A percentile compares a stretch with the other conserved stretches of the same genome.
Conservation (phyloP, 2,113 vertebrate species). For the Etheostoma cragini region DNA sequence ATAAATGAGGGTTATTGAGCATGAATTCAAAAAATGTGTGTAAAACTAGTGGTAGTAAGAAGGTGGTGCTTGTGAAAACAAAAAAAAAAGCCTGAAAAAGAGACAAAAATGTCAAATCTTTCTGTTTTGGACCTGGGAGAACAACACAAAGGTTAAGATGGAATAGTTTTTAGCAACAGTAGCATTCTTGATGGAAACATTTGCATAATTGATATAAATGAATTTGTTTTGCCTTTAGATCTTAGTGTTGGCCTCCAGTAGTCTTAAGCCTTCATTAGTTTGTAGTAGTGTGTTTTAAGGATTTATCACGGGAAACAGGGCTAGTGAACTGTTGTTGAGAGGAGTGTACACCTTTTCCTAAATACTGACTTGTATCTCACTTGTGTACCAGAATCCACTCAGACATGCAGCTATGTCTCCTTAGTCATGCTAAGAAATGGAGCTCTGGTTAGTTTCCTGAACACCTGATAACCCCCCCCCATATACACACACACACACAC, state of each 20-base stretch:
- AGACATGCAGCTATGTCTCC: constrained; percentile 16
- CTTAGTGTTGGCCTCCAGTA: not conserved
- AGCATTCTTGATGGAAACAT: not conserved
- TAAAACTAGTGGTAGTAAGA: too few relatives aligned
- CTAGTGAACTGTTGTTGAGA: not conserved
- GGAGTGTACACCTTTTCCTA: not conserved
- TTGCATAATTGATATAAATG: not conserved
- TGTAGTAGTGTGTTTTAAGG: not conserved
- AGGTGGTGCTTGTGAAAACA: too few relatives aligned
- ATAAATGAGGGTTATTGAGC: too few relatives aligned
- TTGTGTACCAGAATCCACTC: not conserved
- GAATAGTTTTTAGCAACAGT: not conserved
- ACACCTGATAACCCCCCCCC: constrained; percentile 70
- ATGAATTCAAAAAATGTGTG: too few relatives aligned
- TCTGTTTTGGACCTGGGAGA: too few relatives aligned
- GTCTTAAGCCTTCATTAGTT: not conserved
- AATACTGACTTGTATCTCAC: not conserved
- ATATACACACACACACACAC: too few relatives aligned
- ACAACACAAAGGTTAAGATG: too few relatives aligned
- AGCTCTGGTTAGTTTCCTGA: constrained; percentile 67
- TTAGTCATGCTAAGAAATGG: constrained; percentile 25
- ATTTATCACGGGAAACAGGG: not conserved
- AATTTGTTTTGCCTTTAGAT: not conserved
- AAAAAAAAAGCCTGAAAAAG: too few relatives aligned
- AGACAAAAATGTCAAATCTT: too few relatives aligned